Conservation (phyloP, 2,113 vertebrate species). For the Asarcornis scutulata region DNA sequence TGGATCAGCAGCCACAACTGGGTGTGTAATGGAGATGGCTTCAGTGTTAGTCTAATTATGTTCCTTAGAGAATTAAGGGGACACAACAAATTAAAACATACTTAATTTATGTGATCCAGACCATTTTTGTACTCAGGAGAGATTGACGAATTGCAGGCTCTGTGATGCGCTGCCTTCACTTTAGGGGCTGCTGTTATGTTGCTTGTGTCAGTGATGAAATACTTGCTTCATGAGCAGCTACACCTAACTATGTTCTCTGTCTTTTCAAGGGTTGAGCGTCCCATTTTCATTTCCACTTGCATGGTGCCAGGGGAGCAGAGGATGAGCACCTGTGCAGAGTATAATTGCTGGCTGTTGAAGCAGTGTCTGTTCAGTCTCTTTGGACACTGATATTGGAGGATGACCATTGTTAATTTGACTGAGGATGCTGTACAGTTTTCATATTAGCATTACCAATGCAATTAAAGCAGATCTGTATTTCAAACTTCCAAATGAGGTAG, state of each 20-base stretch:
- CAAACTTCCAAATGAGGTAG: not conserved
- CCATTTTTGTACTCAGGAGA: not conserved
- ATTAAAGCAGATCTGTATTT: not conserved
- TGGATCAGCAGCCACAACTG: not conserved
- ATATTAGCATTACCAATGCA: not conserved
- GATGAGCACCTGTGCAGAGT: not conserved
- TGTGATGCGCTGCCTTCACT: not conserved
- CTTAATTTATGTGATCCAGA: not conserved
- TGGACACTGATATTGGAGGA: not conserved
- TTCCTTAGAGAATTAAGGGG: not conserved
- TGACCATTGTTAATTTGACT: not conserved
- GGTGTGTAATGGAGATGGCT: not conserved
- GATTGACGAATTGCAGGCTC: not conserved
- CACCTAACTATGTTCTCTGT: rapidly evolving
- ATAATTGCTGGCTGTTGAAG: not conserved
- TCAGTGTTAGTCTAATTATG: not conserved
- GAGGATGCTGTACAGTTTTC: not conserved
- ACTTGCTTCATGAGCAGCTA: not conserved
- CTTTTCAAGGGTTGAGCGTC: not conserved
- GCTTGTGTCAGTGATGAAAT: not conserved
- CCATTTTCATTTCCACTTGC: not conserved
- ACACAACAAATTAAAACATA: not conserved
- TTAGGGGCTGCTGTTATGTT: not conserved
- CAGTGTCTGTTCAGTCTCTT: not conserved
- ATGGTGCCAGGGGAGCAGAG: not conserved